Evolutionary conservation across 2,888 invertebrate species (phyloP).

Genomic region (Matsumyia berberina): DNA sequence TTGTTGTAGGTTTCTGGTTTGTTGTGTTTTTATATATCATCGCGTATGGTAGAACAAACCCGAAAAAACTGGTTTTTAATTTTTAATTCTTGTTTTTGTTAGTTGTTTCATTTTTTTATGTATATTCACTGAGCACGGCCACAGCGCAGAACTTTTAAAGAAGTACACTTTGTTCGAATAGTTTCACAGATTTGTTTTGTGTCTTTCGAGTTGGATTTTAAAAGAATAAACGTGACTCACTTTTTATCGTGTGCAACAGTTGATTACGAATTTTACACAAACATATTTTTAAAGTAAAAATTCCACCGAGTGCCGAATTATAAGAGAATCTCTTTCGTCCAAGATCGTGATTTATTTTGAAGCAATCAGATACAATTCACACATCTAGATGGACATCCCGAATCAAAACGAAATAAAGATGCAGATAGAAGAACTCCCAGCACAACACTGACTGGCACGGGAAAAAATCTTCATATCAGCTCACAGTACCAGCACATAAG

Average conservation of each 20-base stretch:
- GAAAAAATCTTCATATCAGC: conserved; percentile 70
- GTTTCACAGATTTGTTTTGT: conserved; percentile 1
- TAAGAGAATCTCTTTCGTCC: not conserved
- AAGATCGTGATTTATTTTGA: not conserved
- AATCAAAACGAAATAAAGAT: conserved; percentile 37
- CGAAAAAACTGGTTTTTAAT: conserved; percentile 65
- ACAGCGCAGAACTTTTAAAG: not conserved
- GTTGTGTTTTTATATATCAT: conserved; percentile 49
- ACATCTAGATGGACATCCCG: conserved; percentile 29
- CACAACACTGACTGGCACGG: conserved; percentile 68
- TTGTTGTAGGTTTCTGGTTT: conserved; percentile 61
- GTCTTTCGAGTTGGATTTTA: not conserved
- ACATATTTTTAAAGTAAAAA: too few species aligned
- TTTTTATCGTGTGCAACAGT: conserved; percentile 2
- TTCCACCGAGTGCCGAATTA: too few species aligned
- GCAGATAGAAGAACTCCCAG: conserved; percentile 72
- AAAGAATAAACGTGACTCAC: not conserved
- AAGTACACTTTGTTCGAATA: not conserved
- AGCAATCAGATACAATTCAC: conserved; percentile 36
- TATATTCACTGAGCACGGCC: conserved; percentile 13
- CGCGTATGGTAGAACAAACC: conserved; percentile 39
- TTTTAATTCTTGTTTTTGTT: conserved; percentile 62
- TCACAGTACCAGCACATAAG: conserved; percentile 61
- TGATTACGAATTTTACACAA: conserved; percentile 2
- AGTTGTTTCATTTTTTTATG: conserved; percentile 13